Percentiles rank a stretch among this genome's conserved stretches.
These are phyloP conservation scores for Decapterus maruadsi DNA, from an alignment of 2,797 vertebrate species.

Conservation along the genomic window DNA sequence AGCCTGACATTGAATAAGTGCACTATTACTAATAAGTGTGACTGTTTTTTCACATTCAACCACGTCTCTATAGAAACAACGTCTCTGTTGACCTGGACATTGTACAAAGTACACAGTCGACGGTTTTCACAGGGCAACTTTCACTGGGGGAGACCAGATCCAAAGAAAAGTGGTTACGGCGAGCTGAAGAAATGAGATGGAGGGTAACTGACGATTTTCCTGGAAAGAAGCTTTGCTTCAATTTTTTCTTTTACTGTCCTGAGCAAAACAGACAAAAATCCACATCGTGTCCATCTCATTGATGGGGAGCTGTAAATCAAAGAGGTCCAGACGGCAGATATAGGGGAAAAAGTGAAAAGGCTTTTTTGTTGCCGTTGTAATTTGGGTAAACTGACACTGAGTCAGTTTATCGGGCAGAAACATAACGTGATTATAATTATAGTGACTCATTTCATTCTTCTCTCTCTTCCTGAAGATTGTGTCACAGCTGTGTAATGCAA, in stretches of 20 bases:
- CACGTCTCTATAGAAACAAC: background rate
- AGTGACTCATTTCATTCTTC: background rate
- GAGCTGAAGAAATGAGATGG: background rate
- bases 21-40: background rate
- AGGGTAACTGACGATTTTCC: background rate
- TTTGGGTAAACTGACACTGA: background rate
- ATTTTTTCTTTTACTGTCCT: background rate
- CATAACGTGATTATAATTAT: slow-evolving; percentile 9
- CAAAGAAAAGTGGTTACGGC: background rate
- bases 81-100: background rate
- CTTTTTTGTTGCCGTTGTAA: background rate
- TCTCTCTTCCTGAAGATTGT: slow-evolving; percentile 1
- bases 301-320: background rate
- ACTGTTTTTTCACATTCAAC: background rate
- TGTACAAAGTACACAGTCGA: background rate
- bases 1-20: background rate
- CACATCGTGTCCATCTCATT: too few species aligned
- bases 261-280: background rate
- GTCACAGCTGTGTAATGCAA: slow-evolving; percentile 5
- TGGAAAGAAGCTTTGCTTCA: background rate
- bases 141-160: background rate
- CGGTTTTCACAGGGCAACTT: background rate
- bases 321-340: too few species aligned
- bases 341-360: too few species aligned
- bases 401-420: background rate